phyloP scores from a whole-genome alignment of 2,797 vertebrate species.

The Premnoplex brunnescens region DNA sequence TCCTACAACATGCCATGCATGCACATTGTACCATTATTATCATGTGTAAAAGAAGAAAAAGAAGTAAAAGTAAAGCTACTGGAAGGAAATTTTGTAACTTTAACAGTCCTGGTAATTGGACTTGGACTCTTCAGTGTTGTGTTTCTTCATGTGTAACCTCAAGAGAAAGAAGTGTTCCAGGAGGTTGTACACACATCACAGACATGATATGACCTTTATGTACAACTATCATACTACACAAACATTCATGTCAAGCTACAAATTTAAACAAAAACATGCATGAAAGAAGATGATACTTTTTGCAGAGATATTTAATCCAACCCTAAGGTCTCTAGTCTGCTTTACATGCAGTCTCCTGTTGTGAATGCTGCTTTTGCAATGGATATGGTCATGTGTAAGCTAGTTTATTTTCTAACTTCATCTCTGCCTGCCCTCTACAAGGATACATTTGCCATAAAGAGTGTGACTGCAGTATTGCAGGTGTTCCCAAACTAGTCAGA shows the following conservation, averaged over 20 bases:
- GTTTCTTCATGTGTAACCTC: neutral
- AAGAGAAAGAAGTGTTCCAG: neutral
- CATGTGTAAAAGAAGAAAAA: neutral
- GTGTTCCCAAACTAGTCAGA: neutral
- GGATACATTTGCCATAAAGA: fast-evolving
- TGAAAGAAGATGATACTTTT: neutral
- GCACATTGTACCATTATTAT: neutral
- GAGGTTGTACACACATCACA: neutral
- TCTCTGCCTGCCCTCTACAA: neutral
- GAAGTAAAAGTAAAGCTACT: neutral
- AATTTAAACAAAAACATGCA: neutral
- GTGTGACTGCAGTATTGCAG: neutral
- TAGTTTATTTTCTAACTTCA: neutral
- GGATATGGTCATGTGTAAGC: neutral
- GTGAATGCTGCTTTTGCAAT: neutral
- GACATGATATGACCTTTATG: neutral
- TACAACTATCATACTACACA: neutral
- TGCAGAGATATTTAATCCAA: neutral
- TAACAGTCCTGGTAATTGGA: neutral
- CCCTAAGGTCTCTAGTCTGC: neutral
- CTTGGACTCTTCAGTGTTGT: neutral
- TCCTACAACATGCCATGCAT: neutral
- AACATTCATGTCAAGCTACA: neutral
- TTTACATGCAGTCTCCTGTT: fast-evolving
- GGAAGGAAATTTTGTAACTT: neutral